These are phyloP conservation scores for Drosophila paulistorum DNA, from an alignment of 1,140 invertebrate species.

Conservation along the genomic window DNA sequence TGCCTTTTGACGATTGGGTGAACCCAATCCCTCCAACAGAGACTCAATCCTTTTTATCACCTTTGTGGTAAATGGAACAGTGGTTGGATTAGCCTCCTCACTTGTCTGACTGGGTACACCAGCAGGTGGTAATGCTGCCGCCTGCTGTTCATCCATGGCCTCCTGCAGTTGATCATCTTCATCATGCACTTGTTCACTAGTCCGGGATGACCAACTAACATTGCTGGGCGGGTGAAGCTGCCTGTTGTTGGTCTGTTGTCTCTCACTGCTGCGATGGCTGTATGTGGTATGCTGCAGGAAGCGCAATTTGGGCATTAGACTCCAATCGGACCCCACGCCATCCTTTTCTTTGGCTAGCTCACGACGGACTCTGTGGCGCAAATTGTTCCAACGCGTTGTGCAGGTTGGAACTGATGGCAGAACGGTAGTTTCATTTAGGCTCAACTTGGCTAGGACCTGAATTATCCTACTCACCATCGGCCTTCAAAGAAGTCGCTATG, in stretches of 20 bases:
- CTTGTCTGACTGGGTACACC: background rate
- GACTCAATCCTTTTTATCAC: conserved; percentile 65
- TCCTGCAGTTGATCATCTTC: conserved; percentile 73
- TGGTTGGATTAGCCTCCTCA: background rate
- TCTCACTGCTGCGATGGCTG: conserved; percentile 16
- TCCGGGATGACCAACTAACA: conserved; percentile 24
- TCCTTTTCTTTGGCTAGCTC: conserved; percentile 54
- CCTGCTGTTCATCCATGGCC: conserved; percentile 77
- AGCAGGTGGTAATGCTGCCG: conserved; percentile 10
- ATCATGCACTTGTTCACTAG: conserved; percentile 50
- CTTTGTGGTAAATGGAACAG: conserved; percentile 22
- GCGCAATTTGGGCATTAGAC: conserved; percentile 51
- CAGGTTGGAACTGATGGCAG: conserved; percentile 46
- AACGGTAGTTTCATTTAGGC: no score
- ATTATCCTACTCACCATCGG: conserved; percentile 67
- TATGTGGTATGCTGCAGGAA: conserved; percentile 45
- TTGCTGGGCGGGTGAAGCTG: conserved; percentile 23
- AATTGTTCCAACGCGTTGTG: conserved; percentile 63
- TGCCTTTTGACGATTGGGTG: conserved; percentile 59
- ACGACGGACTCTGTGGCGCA: conserved; percentile 47
- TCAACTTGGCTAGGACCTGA: background rate
- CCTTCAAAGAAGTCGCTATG: conserved; percentile 61
- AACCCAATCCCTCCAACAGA: conserved; percentile 63
- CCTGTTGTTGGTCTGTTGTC: conserved; percentile 1
- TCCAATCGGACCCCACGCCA: conserved; percentile 58